These are phyloP conservation scores for Zaprionus davidi DNA, from an alignment of 1,140 invertebrate species.

Conservation along the genomic window DNA sequence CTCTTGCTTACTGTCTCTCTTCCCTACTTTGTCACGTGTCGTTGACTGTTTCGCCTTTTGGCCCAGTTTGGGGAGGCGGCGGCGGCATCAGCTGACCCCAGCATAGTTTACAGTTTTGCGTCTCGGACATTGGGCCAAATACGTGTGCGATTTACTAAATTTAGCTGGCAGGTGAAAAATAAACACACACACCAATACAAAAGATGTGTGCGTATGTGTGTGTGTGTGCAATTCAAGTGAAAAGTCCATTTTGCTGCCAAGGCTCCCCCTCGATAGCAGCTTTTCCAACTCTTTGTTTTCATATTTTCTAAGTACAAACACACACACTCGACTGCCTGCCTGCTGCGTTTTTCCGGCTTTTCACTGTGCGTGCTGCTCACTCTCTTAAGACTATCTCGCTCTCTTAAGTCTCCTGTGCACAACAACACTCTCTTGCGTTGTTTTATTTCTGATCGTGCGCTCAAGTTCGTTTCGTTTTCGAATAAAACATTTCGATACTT, in stretches of 20 bases:
- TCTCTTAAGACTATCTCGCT: constrained; percentile 2
- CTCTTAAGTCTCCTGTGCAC: constrained; percentile 27
- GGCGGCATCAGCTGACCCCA: constrained; percentile 61
- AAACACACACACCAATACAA: constrained; percentile 30
- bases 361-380: constrained; percentile 15
- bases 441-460: constrained; percentile 72
- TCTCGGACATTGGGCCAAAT: constrained; percentile 79
- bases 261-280: constrained; percentile 29
- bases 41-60: constrained; percentile 79
- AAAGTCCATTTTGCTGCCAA: constrained; percentile 49
- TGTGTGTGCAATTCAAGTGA: constrained; percentile 46
- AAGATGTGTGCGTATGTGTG: neutral
- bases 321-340: constrained; percentile 1
- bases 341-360: constrained; percentile 57
- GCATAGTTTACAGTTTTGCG: constrained; percentile 72
- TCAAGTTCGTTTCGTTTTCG: constrained; percentile 64
- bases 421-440: constrained; percentile 34
- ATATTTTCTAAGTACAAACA: constrained; percentile 22
- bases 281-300: constrained; percentile 44
- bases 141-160: constrained; percentile 80
- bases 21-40: constrained; percentile 55
- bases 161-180: constrained; percentile 68
- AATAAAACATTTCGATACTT: constrained; percentile 79
- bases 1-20: constrained; percentile 5
- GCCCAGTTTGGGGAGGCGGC: constrained; percentile 55